Percentiles rank a stretch among this genome's conserved stretches.
Evolutionary conservation across 2,113 vertebrate species (phyloP).

Genomic region (Nerophis ophidion): DNA sequence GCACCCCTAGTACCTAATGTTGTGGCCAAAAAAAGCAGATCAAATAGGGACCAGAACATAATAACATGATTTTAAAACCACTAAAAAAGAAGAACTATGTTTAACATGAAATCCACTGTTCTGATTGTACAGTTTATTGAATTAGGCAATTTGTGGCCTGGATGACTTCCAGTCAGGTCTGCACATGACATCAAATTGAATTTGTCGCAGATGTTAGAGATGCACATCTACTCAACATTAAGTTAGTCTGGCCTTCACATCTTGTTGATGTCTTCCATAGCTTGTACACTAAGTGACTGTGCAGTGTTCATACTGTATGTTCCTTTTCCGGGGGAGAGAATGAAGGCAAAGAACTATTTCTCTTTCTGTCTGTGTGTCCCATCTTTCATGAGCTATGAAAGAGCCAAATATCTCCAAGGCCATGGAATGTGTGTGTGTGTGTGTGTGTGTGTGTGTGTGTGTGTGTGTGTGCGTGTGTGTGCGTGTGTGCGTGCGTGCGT

Average conservation of each 20-base stretch:
- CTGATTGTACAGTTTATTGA: no score
- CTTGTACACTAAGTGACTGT: neutral
- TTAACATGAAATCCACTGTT: no score
- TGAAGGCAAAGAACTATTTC: constrained; percentile 11
- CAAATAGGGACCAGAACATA: neutral
- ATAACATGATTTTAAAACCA: neutral
- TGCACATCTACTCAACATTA: constrained; percentile 15
- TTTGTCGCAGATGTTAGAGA: constrained; percentile 14
- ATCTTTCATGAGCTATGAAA: constrained; percentile 11
- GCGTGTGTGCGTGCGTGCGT: no score
- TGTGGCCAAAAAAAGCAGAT: neutral
- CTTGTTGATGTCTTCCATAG: constrained; percentile 1
- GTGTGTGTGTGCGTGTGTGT: no score
- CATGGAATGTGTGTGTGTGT: constrained; percentile 17
- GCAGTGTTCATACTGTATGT: neutral
- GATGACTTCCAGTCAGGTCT: constrained; percentile 1
- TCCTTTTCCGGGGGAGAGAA: accelerated
- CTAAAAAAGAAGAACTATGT: neutral
- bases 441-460: no score
- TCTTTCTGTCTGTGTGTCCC: constrained; percentile 6
- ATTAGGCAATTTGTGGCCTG: neutral
- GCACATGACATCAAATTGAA: constrained; percentile 31
- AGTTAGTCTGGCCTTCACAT: constrained; percentile 7
- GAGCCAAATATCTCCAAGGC: constrained; percentile 17
- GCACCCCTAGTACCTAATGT: no score